Evolutionary conservation across 1,140 invertebrate species (phyloP).

Genomic region (Laodelphax striatellus): DNA sequence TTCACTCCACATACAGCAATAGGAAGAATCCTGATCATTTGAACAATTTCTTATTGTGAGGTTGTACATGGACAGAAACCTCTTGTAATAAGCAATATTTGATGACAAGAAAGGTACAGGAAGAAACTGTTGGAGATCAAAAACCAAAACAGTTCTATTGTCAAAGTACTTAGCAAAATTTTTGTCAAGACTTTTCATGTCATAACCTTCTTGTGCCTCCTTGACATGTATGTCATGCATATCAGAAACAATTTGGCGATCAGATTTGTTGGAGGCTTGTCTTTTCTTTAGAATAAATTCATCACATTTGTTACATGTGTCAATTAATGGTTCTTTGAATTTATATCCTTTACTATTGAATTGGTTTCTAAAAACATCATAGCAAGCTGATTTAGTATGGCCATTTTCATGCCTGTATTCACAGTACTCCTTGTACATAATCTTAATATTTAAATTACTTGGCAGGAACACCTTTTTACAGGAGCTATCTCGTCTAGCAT

Average conservation of each 20-base stretch:
- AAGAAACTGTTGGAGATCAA: background rate
- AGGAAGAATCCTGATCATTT: background rate
- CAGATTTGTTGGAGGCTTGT: background rate
- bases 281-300: background rate
- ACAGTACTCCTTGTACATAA: too few relatives aligned
- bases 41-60: conserved; percentile 2
- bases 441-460: too few relatives aligned
- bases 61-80: conserved; percentile 1
- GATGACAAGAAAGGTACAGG: background rate
- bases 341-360: too few relatives aligned
- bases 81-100: background rate
- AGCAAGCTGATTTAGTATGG: too few relatives aligned
- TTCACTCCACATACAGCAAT: conserved; percentile 5
- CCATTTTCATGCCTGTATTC: too few relatives aligned
- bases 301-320: too few relatives aligned
- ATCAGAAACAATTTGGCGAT: background rate
- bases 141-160: background rate
- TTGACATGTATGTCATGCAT: too few relatives aligned
- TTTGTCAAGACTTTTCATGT: background rate
- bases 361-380: too few relatives aligned
- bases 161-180: background rate
- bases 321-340: too few relatives aligned
- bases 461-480: too few relatives aligned
- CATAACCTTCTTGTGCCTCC: too few relatives aligned
- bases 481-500: too few relatives aligned